phyloP scores from a whole-genome alignment of 1,140 invertebrate species.

The Dreissena polymorpha region DNA sequence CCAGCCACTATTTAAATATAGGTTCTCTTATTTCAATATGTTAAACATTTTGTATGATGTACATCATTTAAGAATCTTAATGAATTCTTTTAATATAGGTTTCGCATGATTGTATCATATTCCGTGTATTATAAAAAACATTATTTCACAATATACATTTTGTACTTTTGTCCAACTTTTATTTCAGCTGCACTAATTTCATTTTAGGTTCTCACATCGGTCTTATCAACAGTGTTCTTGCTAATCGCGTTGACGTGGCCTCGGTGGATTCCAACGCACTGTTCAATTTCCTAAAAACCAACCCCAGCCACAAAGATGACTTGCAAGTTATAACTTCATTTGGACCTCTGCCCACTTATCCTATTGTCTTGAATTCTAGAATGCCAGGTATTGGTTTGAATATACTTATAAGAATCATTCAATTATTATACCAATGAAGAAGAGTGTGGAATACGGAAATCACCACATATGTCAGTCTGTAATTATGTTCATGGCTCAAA shows the following conservation, averaged over 20 bases:
- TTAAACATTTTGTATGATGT: no score
- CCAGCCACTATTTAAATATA: no score
- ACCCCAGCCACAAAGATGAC: conserved; percentile 82
- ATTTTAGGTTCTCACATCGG: conserved; percentile 82
- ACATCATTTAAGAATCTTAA: no score
- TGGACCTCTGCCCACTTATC: conserved; percentile 84
- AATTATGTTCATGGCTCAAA: background rate
- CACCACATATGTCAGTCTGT: background rate
- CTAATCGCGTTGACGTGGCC: conserved; percentile 83
- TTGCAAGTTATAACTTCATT: conserved; percentile 82
- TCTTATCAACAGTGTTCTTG: conserved; percentile 83
- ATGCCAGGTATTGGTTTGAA: conserved; percentile 79
- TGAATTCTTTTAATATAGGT: no score
- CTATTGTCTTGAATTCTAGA: conserved; percentile 82
- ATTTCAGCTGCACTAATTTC: no score
- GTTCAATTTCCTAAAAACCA: conserved; percentile 81
- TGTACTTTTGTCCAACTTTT: no score
- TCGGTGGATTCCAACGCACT: conserved; percentile 84
- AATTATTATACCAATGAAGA: background rate
- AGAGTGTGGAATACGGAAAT: background rate
- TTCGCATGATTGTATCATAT: no score
- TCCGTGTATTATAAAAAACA: no score
- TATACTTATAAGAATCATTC: conserved; percentile 67
- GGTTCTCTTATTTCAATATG: no score
- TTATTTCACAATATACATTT: no score